Evolutionary conservation across 2,888 invertebrate species (phyloP).

Genomic region (Spatulosminthurus flaviceps): DNA sequence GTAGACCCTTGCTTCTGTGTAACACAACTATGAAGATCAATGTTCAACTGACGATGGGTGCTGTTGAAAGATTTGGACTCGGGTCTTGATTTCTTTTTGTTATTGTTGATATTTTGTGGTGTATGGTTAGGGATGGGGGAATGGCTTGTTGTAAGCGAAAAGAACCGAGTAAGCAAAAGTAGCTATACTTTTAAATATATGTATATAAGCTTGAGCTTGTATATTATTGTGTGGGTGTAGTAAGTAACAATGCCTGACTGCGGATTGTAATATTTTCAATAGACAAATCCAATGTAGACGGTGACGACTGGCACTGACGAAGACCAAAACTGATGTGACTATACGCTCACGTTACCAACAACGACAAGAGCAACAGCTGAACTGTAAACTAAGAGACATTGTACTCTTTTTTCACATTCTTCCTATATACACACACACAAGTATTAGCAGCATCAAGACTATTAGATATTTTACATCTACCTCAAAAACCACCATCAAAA

Average conservation of each 20-base stretch:
- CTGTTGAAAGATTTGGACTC: conserved; percentile 5
- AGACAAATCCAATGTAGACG: background rate
- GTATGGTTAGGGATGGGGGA: background rate
- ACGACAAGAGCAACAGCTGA: conserved; percentile 48
- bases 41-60: conserved; percentile 11
- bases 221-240: background rate
- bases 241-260: conserved; percentile 6
- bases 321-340: conserved; percentile 27
- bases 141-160: background rate
- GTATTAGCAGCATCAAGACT: no score
- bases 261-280: background rate
- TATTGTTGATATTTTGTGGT: background rate
- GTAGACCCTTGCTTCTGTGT: background rate
- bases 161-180: background rate
- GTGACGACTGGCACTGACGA: conserved; percentile 31
- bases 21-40: background rate
- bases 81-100: conserved; percentile 12
- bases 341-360: conserved; percentile 31
- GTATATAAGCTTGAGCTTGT: no score
- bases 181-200: no score
- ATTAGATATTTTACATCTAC: conserved; percentile 6
- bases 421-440: background rate
- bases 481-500: background rate
- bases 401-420: conserved; percentile 22
- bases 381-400: conserved; percentile 48